A percentile compares a stretch with the other conserved stretches of the same genome.
Evolutionary conservation across 2,797 vertebrate species (phyloP).

Genomic region (Pseudocheirus occidentalis): DNA sequence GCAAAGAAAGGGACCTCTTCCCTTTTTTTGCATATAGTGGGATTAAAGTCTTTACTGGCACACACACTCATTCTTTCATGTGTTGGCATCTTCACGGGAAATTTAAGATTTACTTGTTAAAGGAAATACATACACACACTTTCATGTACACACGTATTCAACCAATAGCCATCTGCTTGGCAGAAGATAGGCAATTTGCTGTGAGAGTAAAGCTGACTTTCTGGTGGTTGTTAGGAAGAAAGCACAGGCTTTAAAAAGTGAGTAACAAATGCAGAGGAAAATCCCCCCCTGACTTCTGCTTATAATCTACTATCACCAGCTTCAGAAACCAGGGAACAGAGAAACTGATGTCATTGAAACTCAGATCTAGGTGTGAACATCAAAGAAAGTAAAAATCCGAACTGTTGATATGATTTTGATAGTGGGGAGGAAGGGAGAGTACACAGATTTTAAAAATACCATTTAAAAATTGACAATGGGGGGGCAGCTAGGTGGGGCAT

Average conservation of each 20-base stretch:
- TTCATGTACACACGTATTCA: background rate
- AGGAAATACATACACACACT: background rate
- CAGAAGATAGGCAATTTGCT: background rate
- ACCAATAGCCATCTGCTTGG: too few species aligned
- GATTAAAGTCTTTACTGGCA: background rate
- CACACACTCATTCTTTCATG: background rate
- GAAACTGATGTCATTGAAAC: background rate
- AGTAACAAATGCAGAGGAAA: background rate
- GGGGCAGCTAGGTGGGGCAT: too few species aligned
- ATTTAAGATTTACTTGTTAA: background rate
- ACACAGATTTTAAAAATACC: background rate
- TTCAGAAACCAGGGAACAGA: background rate
- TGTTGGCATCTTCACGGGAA: background rate
- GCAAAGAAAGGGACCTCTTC: background rate
- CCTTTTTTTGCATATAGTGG: background rate
- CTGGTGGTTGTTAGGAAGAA: background rate
- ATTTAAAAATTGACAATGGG: background rate
- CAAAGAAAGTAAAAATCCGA: constrained; percentile 8
- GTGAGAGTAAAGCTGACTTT: background rate
- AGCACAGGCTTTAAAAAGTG: background rate
- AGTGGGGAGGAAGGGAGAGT: too few species aligned
- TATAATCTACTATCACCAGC: background rate
- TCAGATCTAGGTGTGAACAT: background rate
- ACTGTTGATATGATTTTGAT: background rate
- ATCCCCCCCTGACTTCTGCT: background rate